Evolutionary conservation across 2,797 vertebrate species (phyloP), one percentile per base, ranked within the genome.

Genomic region (Amblyopsis hoosieri): DNA sequence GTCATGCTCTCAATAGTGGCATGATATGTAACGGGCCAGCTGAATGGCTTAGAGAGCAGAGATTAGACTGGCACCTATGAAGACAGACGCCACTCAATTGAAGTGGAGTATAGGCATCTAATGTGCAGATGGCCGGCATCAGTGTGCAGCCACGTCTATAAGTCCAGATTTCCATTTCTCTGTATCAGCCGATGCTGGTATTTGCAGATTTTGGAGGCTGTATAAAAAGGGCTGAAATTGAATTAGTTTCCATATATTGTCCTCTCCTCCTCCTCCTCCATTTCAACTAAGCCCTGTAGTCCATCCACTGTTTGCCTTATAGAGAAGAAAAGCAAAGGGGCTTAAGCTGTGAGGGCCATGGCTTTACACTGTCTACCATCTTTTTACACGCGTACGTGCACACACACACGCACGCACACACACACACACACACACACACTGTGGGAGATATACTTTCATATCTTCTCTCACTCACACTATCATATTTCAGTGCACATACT

Each of bases 241-340:
- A 91, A 91, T 91, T 91, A 85, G 82, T 89, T 91, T 91, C 87
- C 90, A 91, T 90, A 90, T 85, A 90, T 90, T 89, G 86, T 89
- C 82, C 75, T 87, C 76, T 77, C 69, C 78, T 83, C 76, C 75
- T 87, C 82, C 83, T 79, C 83, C 77, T 71, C 68, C 72, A 8
- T 37, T 33, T 19, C 52, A 45, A 72, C 85, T 88, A 87, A 91
- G 87, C 87, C 86, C 75, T 83, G 83, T 75, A 87, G 85, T 87
- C 78, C 84, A 86, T 85, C 84, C 85, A 86, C 82, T 90, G 86
- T 90, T 90, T 90, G 85, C 84, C 83, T 90, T 86, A 83, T 82
- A 84, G 82, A 80, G 83, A 76, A 79, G 86, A 85, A 85, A 88
- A 88, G 79, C 76, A 78, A 82, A 60, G 76, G 60, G 78, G 83